Conservation (phyloP, 2,797 vertebrate species). For the Heliangelus exortis region DNA sequence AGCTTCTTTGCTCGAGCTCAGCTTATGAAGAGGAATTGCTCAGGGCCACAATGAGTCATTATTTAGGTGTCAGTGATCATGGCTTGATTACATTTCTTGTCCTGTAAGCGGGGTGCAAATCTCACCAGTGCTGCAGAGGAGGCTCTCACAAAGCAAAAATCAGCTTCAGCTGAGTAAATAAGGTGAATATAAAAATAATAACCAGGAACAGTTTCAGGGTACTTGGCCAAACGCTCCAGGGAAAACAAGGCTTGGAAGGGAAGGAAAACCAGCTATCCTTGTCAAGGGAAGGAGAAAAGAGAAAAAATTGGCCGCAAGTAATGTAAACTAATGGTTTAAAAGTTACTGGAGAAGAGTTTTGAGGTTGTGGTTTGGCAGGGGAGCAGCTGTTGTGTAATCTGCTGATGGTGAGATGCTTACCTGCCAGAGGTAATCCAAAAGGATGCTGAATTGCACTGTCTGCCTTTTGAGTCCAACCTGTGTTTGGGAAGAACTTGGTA, state of each 20-base stretch:
- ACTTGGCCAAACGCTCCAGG: neutral
- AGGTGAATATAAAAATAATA: neutral
- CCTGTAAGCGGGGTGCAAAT: neutral
- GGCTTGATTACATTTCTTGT: fast-evolving
- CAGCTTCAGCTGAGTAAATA: neutral
- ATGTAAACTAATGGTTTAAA: neutral
- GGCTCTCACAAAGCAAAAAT: neutral
- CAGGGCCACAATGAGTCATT: fast-evolving
- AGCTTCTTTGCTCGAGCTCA: neutral
- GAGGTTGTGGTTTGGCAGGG: neutral
- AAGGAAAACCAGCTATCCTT: neutral
- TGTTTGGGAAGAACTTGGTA: neutral
- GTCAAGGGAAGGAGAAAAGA: neutral
- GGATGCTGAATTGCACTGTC: neutral
- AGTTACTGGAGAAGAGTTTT: neutral
- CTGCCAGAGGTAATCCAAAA: neutral
- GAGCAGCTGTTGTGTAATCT: fast-evolving
- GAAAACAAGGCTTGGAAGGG: neutral
- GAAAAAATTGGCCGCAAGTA: neutral
- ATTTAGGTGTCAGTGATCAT: neutral
- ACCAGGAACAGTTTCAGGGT: neutral
- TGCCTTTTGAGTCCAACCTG: neutral
- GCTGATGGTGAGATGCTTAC: neutral
- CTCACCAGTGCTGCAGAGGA: neutral
- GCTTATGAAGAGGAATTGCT: neutral